These are phyloP conservation scores for Chaitophorus viminalis DNA, from an alignment of 2,888 invertebrate species.

Conservation along the genomic window DNA sequence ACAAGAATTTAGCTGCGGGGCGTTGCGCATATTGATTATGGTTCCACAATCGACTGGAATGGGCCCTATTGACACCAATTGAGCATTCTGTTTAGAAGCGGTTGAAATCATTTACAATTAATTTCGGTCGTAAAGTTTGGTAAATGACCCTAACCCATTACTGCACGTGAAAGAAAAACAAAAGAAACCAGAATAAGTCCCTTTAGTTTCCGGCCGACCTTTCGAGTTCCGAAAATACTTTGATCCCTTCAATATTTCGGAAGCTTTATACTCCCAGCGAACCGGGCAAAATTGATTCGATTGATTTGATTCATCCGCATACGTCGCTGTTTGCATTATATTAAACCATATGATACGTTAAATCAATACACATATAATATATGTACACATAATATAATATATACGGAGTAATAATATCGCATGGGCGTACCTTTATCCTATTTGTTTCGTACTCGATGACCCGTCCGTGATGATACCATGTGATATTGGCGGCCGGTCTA, in stretches of 20 bases:
- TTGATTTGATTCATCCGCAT: not conserved
- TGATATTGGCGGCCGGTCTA: conserved; percentile 51
- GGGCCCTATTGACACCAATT: not conserved
- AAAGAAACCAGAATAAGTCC: not conserved
- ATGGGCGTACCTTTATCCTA: conserved; percentile 28
- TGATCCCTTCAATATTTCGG: not conserved
- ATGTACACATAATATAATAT: not conserved
- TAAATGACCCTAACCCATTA: not conserved
- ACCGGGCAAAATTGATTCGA: not conserved
- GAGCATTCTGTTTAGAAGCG: not conserved
- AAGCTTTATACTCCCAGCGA: not conserved
- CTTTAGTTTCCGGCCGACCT: not conserved
- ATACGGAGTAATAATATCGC: not conserved
- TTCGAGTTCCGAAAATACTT: not conserved
- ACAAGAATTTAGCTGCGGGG: not conserved
- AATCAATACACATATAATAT: too few species aligned
- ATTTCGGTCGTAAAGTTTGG: not conserved
- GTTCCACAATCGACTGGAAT: not conserved
- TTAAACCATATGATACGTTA: too few species aligned
- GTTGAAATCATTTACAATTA: not conserved
- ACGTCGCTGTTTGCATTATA: not conserved
- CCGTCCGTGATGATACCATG: conserved; percentile 55
- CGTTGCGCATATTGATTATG: not conserved
- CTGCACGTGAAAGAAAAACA: not conserved
- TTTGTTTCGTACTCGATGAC: conserved; percentile 42